phyloP scores from a whole-genome alignment of 2,888 invertebrate species.

The Lasioglossum marginatum region DNA sequence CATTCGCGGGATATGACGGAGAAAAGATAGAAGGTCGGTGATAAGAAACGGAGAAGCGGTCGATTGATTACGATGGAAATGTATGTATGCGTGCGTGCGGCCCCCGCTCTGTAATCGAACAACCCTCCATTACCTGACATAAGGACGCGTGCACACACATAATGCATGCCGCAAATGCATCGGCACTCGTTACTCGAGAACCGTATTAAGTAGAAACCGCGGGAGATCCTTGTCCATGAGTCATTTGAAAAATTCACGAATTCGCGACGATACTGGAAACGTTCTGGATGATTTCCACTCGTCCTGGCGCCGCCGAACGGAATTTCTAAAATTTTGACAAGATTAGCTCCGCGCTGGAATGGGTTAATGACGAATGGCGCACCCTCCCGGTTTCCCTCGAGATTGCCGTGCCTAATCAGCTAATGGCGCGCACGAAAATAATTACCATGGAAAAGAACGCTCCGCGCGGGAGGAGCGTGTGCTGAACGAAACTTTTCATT shows the following conservation, averaged over 20 bases:
- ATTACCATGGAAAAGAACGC: constrained; percentile 43
- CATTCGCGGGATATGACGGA: background rate
- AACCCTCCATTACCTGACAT: background rate
- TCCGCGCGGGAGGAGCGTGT: constrained; percentile 19
- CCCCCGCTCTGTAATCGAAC: constrained; percentile 10
- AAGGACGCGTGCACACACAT: constrained; percentile 3
- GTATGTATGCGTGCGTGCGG: background rate
- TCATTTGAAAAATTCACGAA: background rate
- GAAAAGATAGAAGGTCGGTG: background rate
- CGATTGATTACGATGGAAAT: background rate
- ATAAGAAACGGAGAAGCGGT: background rate
- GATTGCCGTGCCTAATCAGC: constrained; percentile 72
- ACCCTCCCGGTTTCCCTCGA: constrained; percentile 61
- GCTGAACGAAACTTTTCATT: constrained; percentile 25
- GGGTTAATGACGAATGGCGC: constrained; percentile 54
- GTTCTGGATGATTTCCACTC: background rate
- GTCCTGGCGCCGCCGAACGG: background rate
- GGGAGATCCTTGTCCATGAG: background rate
- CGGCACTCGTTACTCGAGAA: background rate
- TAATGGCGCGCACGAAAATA: constrained; percentile 71
- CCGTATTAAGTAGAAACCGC: background rate
- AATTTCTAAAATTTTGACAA: background rate
- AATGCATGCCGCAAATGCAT: background rate
- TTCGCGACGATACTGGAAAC: background rate
- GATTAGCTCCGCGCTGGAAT: background rate